Evolutionary conservation across 2,888 invertebrate species (phyloP), one percentile per base, ranked within the genome.

Genomic region (Pyrocoelia pectoralis): DNA sequence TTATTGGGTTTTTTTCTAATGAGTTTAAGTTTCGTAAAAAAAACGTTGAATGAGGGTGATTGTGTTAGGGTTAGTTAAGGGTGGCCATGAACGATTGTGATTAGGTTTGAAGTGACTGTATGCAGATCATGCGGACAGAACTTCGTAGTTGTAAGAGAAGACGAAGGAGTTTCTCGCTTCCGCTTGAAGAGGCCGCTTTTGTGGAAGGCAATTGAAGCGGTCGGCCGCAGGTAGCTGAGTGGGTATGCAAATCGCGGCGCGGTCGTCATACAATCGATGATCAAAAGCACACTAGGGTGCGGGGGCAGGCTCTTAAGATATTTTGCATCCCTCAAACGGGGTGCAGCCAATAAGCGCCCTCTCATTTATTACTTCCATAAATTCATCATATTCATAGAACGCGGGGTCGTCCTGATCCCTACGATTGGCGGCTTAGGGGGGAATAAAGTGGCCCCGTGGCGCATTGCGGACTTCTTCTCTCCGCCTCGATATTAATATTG

Each of bases 351-450:
- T 88, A 84, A 85, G 84, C 84, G 82, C 83, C 84, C 84, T 83
- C 84, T 83, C 83, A 87, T 86, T 87, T 88, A 88, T 90, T 89
- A 90, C 89, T 89, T 90, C 89, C 89, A 90, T 91, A 91, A 90
- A 90, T 91, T 77, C 79, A 82, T 81, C 81, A 81, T 81, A 81
- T 78, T 80, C 80, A 80, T 80, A 79, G 78, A 72, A 74, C 75
- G 78, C 74, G 74, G 73, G 74, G 71, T 72, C 73, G 72, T 72
- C 70, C 66, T 70, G 71, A 79, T 80, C 78, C 78, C 81, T 79
- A 80, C 84, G 83, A 85, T 85, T 85, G 85, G 85, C 82, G 67
- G 70, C 67, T 68, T 68, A 69, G 69, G 60, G 64, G 71, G 69
- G 71, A 67, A 66, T 83, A 78, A 79, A 84, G 80, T 74, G 82